These are phyloP conservation scores for Ondatra zibethicus DNA, from an alignment of 2,113 vertebrate genomes.

Conservation along the genomic window DNA sequence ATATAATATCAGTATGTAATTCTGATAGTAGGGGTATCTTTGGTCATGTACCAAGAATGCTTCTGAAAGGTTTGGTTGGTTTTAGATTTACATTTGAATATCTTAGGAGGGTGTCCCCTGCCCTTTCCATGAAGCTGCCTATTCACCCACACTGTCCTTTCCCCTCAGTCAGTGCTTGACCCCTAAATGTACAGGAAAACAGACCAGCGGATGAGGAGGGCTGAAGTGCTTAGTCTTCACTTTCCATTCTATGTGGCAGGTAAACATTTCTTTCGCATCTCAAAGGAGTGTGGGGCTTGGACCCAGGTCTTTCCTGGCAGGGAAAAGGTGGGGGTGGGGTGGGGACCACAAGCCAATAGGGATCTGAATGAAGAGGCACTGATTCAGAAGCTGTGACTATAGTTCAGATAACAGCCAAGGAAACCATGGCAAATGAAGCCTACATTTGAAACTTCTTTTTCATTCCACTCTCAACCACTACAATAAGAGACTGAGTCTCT, in stretches of 20 bases:
- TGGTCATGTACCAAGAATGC: neutral
- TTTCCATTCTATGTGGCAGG: constrained; percentile 9
- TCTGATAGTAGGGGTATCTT: neutral
- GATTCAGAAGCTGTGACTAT: neutral
- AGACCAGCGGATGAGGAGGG: neutral
- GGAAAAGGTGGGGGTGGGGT: neutral
- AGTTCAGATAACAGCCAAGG: neutral
- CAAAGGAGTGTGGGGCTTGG: neutral
- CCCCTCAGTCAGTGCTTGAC: neutral
- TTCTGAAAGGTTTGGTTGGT: neutral
- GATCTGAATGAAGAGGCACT: neutral
- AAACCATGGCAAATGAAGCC: neutral
- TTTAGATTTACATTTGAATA: constrained; percentile 49
- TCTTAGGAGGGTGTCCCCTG: neutral
- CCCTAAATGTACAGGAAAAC: neutral
- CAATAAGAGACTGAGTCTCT: neutral
- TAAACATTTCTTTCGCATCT: constrained; percentile 34
- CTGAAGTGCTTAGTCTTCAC: neutral
- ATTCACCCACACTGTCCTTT: neutral
- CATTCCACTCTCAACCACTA: neutral
- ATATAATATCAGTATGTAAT: neutral
- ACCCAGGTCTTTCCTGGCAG: neutral
- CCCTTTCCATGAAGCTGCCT: neutral
- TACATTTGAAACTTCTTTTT: neutral
- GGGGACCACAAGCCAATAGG: neutral